Evolutionary conservation across 2,797 vertebrate genomes (phyloP).

Genomic region (Parambassis ranga): DNA sequence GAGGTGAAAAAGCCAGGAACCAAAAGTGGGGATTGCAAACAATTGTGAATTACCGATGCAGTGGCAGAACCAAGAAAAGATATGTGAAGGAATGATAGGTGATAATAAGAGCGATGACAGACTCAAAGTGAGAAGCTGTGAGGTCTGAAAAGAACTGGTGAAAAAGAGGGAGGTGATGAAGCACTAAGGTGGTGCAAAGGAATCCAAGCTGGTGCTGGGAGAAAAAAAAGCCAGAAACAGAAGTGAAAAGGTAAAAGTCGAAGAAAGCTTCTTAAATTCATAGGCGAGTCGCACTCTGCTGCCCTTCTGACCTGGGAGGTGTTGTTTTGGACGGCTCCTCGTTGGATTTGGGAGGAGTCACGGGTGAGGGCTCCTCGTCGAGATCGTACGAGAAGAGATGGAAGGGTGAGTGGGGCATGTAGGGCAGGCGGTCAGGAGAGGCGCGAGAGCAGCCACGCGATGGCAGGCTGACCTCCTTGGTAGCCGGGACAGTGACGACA

Average conservation of each 20-base stretch:
- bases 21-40: slow-evolving; percentile 8
- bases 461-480: slow-evolving; percentile 83
- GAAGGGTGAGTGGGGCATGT: slow-evolving; percentile 91
- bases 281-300: slow-evolving; percentile 2
- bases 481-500: slow-evolving; percentile 69
- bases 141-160: slow-evolving; percentile 19
- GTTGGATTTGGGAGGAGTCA: slow-evolving; percentile 23
- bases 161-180: slow-evolving; percentile 20
- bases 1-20: neutral
- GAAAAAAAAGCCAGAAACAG: slow-evolving; percentile 21
- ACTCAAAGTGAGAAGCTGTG: slow-evolving; percentile 24
- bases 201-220: slow-evolving; percentile 32
- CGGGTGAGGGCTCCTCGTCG: slow-evolving; percentile 77
- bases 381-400: slow-evolving; percentile 96
- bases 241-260: slow-evolving; percentile 18
- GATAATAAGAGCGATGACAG: slow-evolving; percentile 14
- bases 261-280: slow-evolving; percentile 12
- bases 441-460: slow-evolving; percentile 72
- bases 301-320: slow-evolving; percentile 61
- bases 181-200: slow-evolving; percentile 15
- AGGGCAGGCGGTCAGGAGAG: slow-evolving; percentile 84
- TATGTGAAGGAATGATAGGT: slow-evolving; percentile 9
- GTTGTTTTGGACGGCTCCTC: slow-evolving; percentile 48
- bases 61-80: slow-evolving; percentile 7
- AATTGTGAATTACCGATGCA: neutral